A percentile compares a stretch with the other conserved stretches of the same genome.
Evolutionary conservation across 2,797 vertebrate genomes (phyloP).

Genomic region (Coreius guichenoti): DNA sequence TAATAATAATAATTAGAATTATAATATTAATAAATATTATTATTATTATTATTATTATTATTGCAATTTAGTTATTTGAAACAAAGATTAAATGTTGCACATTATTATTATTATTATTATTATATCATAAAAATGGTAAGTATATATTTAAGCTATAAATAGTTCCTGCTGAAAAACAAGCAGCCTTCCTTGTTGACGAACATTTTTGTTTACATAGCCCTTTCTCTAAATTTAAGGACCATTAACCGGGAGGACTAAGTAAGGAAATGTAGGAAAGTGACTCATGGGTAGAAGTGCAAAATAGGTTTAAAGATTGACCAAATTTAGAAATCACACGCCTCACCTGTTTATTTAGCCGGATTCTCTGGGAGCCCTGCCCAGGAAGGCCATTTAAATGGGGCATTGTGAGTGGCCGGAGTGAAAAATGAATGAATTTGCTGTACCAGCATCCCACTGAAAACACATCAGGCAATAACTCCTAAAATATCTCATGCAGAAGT

Average conservation of each 20-base stretch:
- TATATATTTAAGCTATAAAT: neutral
- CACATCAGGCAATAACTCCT: slow-evolving; percentile 66
- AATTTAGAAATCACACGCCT: slow-evolving; percentile 51
- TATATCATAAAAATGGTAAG: no score
- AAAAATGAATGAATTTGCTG: slow-evolving; percentile 72
- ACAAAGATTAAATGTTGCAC: neutral
- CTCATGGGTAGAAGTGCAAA: slow-evolving; percentile 46
- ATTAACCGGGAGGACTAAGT: slow-evolving; percentile 10
- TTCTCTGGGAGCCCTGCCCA: slow-evolving; percentile 52
- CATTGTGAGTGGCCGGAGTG: slow-evolving; percentile 48
- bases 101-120: neutral
- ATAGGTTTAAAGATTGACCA: slow-evolving; percentile 45
- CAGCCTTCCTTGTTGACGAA: slow-evolving; percentile 12
- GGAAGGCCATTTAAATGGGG: slow-evolving; percentile 61
- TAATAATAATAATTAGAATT: neutral
- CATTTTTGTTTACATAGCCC: neutral
- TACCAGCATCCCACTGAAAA: slow-evolving; percentile 62
- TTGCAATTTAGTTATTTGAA: neutral
- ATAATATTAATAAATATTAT: neutral
- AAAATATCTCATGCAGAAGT: slow-evolving; percentile 71
- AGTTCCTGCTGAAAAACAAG: neutral
- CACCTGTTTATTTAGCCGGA: slow-evolving; percentile 56
- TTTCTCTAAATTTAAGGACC: slow-evolving; percentile 3
- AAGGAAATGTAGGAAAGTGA: slow-evolving; percentile 42
- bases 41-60: neutral